Percentiles rank a stretch among this genome's conserved stretches.
Evolutionary conservation across 2,888 invertebrate genomes (phyloP).

Genomic region (Syritta pipiens): DNA sequence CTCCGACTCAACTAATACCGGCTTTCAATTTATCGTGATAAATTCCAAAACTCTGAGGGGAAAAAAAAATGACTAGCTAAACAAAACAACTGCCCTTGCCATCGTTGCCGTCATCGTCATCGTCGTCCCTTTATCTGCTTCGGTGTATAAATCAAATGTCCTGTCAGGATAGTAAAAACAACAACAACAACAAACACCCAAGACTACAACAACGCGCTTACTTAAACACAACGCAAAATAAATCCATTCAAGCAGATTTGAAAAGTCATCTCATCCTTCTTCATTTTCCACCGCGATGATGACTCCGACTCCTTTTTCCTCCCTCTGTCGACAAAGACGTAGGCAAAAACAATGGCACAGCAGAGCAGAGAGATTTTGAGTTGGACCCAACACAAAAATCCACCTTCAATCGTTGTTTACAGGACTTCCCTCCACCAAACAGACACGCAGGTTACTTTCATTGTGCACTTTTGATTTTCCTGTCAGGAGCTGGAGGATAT

Average conservation of each 20-base stretch:
- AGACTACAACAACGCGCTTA: too few relatives aligned
- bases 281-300: constrained; percentile 5
- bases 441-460: constrained; percentile 15
- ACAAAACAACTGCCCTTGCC: constrained; percentile 25
- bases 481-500: constrained; percentile 45
- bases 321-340: too few relatives aligned
- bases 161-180: constrained; percentile 23
- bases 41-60: constrained; percentile 5
- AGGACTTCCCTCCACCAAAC: constrained; percentile 21
- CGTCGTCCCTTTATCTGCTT: constrained; percentile 32
- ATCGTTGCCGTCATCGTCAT: too few relatives aligned
- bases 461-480: constrained; percentile 40
- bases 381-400: constrained; percentile 17
- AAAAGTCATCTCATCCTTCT: constrained; percentile 46
- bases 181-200: constrained; percentile 1
- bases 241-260: constrained; percentile 48
- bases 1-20: neutral
- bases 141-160: constrained; percentile 47
- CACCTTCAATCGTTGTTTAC: constrained; percentile 1
- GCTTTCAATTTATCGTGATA: neutral
- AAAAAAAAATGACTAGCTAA: constrained; percentile 3
- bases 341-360: too few relatives aligned
- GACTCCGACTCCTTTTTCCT: constrained; percentile 20
- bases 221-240: constrained; percentile 54
- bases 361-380: constrained; percentile 21